phyloP scores from a whole-genome alignment of 2,113 vertebrate species.

The Upupa epops region DNA sequence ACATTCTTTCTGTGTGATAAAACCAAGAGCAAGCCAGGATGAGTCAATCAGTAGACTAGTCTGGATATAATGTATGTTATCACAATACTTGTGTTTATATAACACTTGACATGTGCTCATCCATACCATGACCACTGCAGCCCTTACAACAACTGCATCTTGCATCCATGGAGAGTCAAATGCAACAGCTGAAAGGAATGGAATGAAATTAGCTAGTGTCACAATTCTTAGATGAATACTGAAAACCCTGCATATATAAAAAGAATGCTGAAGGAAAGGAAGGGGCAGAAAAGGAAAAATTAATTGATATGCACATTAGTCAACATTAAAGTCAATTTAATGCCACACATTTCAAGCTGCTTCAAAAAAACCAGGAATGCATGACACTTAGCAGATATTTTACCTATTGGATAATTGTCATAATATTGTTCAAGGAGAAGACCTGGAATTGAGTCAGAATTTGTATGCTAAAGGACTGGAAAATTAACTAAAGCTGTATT shows the following conservation, averaged over 20 bases:
- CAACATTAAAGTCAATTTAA: neutral
- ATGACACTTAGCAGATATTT: neutral
- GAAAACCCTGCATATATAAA: neutral
- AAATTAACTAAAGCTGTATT: neutral
- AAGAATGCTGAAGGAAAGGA: neutral
- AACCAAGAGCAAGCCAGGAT: neutral
- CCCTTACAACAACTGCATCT: neutral
- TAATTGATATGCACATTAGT: neutral
- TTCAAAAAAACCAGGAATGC: neutral
- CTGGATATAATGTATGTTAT: neutral
- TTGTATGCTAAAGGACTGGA: neutral
- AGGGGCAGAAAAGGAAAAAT: neutral
- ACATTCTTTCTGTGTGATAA: neutral
- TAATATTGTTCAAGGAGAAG: neutral
- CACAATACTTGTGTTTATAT: neutral
- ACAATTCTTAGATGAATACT: neutral
- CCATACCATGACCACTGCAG: neutral
- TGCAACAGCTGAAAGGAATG: neutral
- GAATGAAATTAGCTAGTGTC: neutral
- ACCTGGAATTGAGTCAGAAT: neutral
- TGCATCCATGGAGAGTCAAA: neutral
- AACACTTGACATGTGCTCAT: neutral
- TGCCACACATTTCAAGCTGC: neutral
- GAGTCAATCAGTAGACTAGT: neutral
- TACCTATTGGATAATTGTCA: neutral